Evolutionary conservation across 2,113 vertebrate species (phyloP), one percentile per base, ranked within the genome.

Genomic region (Mustela lutreola): DNA sequence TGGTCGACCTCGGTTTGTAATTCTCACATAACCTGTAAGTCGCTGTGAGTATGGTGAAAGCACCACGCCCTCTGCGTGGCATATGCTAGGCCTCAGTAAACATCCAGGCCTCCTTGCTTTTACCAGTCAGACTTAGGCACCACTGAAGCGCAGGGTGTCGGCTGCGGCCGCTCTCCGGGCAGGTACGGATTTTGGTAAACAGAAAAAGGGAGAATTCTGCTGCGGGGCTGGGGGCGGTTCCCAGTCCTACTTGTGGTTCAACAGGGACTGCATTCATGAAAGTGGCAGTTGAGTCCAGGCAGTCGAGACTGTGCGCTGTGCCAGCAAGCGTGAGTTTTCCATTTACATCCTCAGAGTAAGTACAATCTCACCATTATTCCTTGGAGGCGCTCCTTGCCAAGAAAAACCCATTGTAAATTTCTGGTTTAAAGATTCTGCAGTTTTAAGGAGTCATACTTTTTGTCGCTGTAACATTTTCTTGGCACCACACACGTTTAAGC

Each of bases 341-440:
- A 98, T 98, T 98, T 98, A 94, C 95, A 96, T 98, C 97, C 39
- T 98, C 81, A 24, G 92, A 97, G 97, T 97, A 98, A 98, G 98
- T 98, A 98, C 98, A 98, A 91, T 98, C 98, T 98, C 97, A 94
- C 97, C 58, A 97, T 98, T 98, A 98, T 98, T 98, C 98, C 96
- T 97, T 53, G 14, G 80, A 97, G 95, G 93, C 39, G 67, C 83
- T 96, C 67, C 91, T 97, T 98, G 98, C 98, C 98, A 99, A 99
- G 98, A 98, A 98, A 99, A 98, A 98, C 98, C 97, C 97, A 97
- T 98, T 98, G 98, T 90, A 98, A 94, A 96, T 98, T 98, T 98
- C 95, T 99, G 94, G 98, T 97, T 98, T 98, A 98, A 97, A 94
- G 88, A 88, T 98, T 90, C 56, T 94, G 80, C 84, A 94, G 42